A percentile compares a stretch with the other conserved stretches of the same genome.
Conservation (phyloP, 2,113 vertebrate genomes). For the Cyprinodon tularosa region DNA sequence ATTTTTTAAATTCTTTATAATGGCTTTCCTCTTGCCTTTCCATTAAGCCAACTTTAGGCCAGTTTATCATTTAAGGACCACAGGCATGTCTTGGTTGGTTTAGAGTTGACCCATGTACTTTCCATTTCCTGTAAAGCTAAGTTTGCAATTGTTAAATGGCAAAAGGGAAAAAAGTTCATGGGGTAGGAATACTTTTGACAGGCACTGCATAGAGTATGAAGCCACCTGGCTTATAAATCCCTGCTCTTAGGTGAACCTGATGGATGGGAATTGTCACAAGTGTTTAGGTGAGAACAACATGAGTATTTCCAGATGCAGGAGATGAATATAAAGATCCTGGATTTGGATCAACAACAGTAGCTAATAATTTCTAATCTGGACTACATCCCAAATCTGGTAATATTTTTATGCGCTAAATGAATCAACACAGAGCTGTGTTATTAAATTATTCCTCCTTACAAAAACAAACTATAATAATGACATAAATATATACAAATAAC, state of each 20-base stretch:
- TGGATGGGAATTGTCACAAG: slow-evolving; percentile 1
- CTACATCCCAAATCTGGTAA: not conserved
- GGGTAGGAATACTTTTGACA: not conserved
- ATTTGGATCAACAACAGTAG: not conserved
- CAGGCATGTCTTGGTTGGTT: no score
- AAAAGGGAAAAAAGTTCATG: not conserved
- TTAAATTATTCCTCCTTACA: not conserved
- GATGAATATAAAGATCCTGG: not conserved
- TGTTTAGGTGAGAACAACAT: slow-evolving; percentile 28
- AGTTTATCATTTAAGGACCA: no score
- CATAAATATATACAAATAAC: not conserved
- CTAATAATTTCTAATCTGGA: not conserved
- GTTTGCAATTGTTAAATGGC: not conserved
- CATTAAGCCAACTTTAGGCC: no score
- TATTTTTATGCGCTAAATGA: not conserved
- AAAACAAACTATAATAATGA: not conserved
- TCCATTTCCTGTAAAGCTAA: not conserved
- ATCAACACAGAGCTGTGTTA: not conserved
- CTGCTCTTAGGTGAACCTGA: slow-evolving; percentile 8
- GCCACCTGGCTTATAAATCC: not conserved
- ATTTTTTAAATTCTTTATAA: no score
- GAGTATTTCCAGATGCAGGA: not conserved
- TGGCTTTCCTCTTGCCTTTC: no score
- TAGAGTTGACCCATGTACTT: no score
- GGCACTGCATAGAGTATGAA: not conserved